Evolutionary conservation across 2,797 vertebrate species (phyloP).

Genomic region (Peromyscus aztecus): DNA sequence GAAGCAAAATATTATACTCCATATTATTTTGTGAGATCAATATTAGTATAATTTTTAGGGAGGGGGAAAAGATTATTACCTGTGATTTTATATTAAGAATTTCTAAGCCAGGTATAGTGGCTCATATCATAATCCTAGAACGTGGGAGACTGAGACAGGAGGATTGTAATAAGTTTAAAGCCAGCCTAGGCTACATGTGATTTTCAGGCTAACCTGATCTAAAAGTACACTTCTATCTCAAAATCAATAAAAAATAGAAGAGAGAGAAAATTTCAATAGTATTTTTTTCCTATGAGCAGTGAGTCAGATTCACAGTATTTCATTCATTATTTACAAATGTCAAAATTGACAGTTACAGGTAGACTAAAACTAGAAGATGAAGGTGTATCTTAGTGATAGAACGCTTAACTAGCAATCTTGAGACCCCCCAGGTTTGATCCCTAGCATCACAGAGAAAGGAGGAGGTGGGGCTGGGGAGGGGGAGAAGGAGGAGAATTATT

Average conservation of each 20-base stretch:
- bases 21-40: neutral
- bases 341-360: neutral
- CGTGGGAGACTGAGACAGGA: too few relatives aligned
- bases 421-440: neutral
- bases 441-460: neutral
- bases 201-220: neutral
- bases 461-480: accelerated
- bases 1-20: neutral
- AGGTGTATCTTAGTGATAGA: neutral
- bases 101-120: neutral
- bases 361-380: neutral
- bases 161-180: neutral
- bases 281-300: neutral
- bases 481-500: neutral
- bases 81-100: neutral
- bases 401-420: neutral
- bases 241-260: neutral
- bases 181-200: neutral
- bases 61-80: neutral
- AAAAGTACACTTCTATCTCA: neutral
- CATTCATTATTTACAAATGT: neutral
- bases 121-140: neutral
- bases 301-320: neutral
- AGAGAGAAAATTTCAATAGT: neutral
- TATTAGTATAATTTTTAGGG: neutral